phyloP scores from a whole-genome alignment of 1,140 invertebrate species.

The Leucophenga varia region DNA sequence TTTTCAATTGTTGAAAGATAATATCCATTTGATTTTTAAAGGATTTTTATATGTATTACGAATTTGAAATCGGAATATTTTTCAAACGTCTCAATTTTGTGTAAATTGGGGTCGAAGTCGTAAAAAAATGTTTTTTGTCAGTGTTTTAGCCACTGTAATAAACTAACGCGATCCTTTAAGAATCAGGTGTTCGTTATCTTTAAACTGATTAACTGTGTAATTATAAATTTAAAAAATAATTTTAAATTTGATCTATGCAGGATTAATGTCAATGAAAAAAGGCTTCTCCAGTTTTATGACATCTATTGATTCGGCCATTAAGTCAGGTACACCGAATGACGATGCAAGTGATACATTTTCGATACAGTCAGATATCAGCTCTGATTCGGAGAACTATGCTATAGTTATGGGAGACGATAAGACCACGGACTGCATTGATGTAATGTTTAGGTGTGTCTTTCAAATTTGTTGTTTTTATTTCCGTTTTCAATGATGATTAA shows the following conservation, averaged over 20 bases:
- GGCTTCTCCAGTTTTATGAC: constrained; percentile 78
- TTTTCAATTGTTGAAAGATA: too few species aligned
- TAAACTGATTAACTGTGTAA: too few species aligned
- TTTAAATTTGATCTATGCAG: constrained; percentile 39
- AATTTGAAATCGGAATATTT: too few species aligned
- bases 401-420: constrained; percentile 67
- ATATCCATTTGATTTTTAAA: too few species aligned
- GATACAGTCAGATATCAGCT: constrained; percentile 74
- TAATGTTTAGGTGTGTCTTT: constrained; percentile 60
- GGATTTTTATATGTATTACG: too few species aligned
- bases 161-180: too few species aligned
- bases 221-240: too few species aligned
- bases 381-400: constrained; percentile 77
- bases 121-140: constrained; percentile 1
- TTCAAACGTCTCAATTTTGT: too few species aligned
- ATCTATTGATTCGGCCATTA: constrained; percentile 76
- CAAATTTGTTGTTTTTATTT: not conserved
- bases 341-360: constrained; percentile 72
- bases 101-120: too few species aligned
- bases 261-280: constrained; percentile 75
- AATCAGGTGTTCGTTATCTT: not conserved
- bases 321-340: constrained; percentile 64
- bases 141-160: too few species aligned
- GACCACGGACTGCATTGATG: constrained; percentile 65
- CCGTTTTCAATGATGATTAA: not conserved